Evolutionary conservation across 2,888 invertebrate genomes (phyloP), one percentile per base, ranked within the genome.

Genomic region (Plemyria rubiginata): DNA sequence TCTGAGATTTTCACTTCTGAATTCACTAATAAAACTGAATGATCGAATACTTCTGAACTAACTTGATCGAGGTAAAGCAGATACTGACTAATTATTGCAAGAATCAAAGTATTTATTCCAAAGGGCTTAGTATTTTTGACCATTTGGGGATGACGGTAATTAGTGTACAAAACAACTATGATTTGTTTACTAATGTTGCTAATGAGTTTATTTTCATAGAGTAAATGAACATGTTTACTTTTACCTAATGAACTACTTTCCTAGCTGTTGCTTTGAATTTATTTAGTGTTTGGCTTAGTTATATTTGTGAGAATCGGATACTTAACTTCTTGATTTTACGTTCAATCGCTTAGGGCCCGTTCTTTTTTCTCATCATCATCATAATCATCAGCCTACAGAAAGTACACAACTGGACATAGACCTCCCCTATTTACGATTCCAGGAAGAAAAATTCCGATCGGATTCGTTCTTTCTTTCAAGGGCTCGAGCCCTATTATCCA

Each of bases 101-200:
- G 38, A 51, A 45, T 15, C 4, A 11, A 28, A 55, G 29, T 54
- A 40, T 60, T 32, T 60, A 60, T 60, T 54, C 22, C 9, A 49
- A 43, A 29, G 43, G 4, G 29, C 36, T 29, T 8, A 9, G 15
- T 46, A 5, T 11, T 12, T 0, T 45, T 45, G 45, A 9, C 3
- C 2, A 45, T 45, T 45, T 45, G 11, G 11, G 16, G 16, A 16
- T 16, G 11, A 16, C 9, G 11, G 1, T 11, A 15, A 13, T 9
- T 45, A 15, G 16, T 45, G 48, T 53, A 53, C 56, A 53, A 8
- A 60, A 54, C 13, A 29, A 38, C 36, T 0, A 36, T 36, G 5
- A 52, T 58, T 28, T 12, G 52, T 46, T 48, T 29, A 40, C 22
- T 54, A 11, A 53, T 48, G 22, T 43, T 15, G 2, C 36, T 60